Evolutionary conservation across 2,797 vertebrate genomes (phyloP).

Genomic region (Oreonectes daqikongensis): DNA sequence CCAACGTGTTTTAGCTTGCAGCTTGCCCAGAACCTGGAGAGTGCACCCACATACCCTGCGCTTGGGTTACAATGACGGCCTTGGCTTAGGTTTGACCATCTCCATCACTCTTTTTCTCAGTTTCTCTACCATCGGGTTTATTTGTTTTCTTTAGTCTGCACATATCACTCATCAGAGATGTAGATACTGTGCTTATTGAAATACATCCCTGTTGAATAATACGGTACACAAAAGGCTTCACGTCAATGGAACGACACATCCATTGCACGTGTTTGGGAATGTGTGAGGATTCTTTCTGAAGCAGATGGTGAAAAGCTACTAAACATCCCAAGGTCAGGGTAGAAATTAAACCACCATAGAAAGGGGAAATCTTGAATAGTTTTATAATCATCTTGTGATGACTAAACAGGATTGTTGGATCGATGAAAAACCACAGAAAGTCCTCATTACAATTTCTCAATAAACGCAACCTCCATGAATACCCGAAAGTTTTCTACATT

Average conservation of each 20-base stretch:
- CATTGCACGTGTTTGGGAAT: constrained; percentile 39
- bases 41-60: constrained; percentile 45
- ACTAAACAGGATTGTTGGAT: constrained; percentile 54
- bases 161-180: constrained; percentile 26
- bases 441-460: constrained; percentile 7
- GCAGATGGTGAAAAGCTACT: constrained; percentile 29
- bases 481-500: constrained; percentile 42
- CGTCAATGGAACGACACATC: constrained; percentile 36
- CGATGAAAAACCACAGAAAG: constrained; percentile 53
- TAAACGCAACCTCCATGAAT: neutral
- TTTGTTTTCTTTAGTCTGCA: constrained; percentile 27
- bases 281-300: constrained; percentile 32
- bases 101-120: constrained; percentile 4
- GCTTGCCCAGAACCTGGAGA: constrained; percentile 46
- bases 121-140: constrained; percentile 10
- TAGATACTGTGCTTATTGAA: constrained; percentile 29
- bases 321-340: constrained; percentile 22
- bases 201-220: constrained; percentile 2
- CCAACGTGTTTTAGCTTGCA: constrained; percentile 67
- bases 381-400: constrained; percentile 52
- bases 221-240: constrained; percentile 21
- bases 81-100: constrained; percentile 22
- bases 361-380: constrained; percentile 21
- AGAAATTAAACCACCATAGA: constrained; percentile 14
- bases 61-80: constrained; percentile 34